Conservation (phyloP, 2,888 invertebrate genomes). For the Drosophila robusta region DNA sequence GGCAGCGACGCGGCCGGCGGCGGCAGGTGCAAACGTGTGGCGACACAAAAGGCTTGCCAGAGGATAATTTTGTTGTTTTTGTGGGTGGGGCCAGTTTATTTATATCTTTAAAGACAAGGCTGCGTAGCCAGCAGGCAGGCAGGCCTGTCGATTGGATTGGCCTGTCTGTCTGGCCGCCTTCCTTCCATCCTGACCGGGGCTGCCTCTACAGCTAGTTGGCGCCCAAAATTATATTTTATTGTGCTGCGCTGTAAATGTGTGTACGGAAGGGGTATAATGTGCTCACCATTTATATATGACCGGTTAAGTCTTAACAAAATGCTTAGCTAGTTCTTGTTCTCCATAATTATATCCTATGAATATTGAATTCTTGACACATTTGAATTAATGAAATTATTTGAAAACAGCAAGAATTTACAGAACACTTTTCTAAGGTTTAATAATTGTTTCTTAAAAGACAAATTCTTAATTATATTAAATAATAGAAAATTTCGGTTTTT, state of each 20-base stretch:
- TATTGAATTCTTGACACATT: no score
- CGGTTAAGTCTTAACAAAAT: no score
- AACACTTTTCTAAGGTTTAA: no score
- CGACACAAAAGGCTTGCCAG: constrained; percentile 42
- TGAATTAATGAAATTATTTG: no score
- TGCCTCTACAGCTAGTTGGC: constrained; percentile 11
- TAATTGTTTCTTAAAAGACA: no score
- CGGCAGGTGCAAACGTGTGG: constrained; percentile 17
- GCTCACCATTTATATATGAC: no score
- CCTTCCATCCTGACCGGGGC: not conserved
- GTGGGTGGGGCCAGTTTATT: constrained; percentile 51
- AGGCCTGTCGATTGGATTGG: constrained; percentile 6
- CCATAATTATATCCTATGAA: no score
- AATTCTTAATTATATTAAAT: no score
- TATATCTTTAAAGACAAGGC: constrained; percentile 48
- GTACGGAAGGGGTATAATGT: not conserved
- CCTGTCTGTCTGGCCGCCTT: constrained; percentile 10
- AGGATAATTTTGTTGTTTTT: constrained; percentile 39
- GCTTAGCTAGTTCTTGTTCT: no score
- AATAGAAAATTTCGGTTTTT: no score
- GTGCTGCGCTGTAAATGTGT: constrained; percentile 19
- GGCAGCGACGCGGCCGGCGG: no score
- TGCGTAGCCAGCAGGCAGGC: constrained; percentile 28
- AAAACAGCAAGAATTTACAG: no score
- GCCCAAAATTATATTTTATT: constrained; percentile 36